These are phyloP conservation scores for Datnioides undecimradiatus DNA, from an alignment of 2,113 vertebrate genomes.

Conservation along the genomic window DNA sequence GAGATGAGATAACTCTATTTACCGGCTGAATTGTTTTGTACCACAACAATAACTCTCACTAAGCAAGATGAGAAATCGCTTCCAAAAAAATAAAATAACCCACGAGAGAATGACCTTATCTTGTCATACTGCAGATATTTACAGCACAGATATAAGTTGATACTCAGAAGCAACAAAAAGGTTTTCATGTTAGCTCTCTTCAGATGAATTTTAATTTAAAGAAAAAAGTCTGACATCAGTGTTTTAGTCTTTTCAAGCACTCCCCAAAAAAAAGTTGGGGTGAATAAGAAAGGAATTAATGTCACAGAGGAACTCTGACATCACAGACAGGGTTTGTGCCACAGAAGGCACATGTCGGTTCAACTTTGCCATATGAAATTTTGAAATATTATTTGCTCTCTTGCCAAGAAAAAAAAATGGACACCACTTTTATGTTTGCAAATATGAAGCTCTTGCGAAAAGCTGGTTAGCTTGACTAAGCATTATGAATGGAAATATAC, in stretches of 20 bases:
- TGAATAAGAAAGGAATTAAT: background rate
- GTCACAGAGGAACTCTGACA: too few species aligned
- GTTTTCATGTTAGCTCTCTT: too few species aligned
- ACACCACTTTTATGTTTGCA: background rate
- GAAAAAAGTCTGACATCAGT: background rate
- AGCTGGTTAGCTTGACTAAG: background rate
- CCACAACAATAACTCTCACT: background rate
- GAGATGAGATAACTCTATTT: slow-evolving; percentile 49
- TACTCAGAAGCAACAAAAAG: background rate
- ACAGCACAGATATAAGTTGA: background rate
- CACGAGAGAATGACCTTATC: background rate
- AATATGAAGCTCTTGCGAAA: background rate
- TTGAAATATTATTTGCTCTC: background rate
- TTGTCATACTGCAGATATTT: background rate
- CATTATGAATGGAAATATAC: background rate
- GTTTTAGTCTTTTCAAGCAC: background rate
- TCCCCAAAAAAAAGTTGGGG: too few species aligned
- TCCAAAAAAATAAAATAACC: background rate
- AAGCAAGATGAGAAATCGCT: background rate
- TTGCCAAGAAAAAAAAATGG: background rate
- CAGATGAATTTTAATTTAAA: background rate
- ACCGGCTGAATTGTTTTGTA: background rate
- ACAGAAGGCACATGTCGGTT: too few species aligned
- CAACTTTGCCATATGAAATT: background rate
- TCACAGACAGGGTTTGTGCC: too few species aligned